Evolutionary conservation across 2,113 vertebrate genomes (phyloP), one percentile per base, ranked within the genome.

Genomic region (Xenotilapia flavipinnis): DNA sequence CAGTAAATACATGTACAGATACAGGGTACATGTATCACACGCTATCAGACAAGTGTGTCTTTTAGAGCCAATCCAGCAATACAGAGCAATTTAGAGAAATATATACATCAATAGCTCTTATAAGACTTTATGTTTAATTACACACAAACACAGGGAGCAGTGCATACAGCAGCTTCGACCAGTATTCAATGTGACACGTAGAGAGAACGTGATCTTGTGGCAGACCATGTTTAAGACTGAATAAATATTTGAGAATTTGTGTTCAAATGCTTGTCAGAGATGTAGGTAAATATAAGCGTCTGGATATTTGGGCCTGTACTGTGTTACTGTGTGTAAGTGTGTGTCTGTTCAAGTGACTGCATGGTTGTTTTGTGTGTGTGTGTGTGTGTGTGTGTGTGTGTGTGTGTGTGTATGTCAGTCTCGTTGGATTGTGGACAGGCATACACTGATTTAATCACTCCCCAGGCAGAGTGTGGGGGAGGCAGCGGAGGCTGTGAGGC

Each of bases 371-470:
- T 49, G 40, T 75, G 68, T 86, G 86, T 75, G 82, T 77, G 62
- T 26, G 26, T 26, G 26, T 55, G 85, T 83, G 80, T 89, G 87
- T 92, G 56, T 84, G 86, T 75, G 82, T 77, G 62, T 28, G 26
- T 28, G 26, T 55, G 85, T 83, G 80, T 89, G 87, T 92, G 56
- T 89, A 7, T 85, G 87, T 85, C 91, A 93, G 87, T 94, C 90
- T 92, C 91, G 92, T 91, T 92, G 89, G 92, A 90, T 94, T 90
- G 93, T 91, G 93, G 92, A 95, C 93, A 95, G 87, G 93, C 93
- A 73, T 94, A 94, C 93, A 90, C 94, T 94, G 95, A 95, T 96
- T 95, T 95, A 96, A 96, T 96, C 93, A 92, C 92, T 94, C 95
- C 92, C 91, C 90, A 92, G 94, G 95, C 92, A 89, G 86, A 91